Percentiles rank a stretch among this genome's conserved stretches.
phyloP scores from a whole-genome alignment of 2,888 invertebrate species.

The Polymixis lichenea region DNA sequence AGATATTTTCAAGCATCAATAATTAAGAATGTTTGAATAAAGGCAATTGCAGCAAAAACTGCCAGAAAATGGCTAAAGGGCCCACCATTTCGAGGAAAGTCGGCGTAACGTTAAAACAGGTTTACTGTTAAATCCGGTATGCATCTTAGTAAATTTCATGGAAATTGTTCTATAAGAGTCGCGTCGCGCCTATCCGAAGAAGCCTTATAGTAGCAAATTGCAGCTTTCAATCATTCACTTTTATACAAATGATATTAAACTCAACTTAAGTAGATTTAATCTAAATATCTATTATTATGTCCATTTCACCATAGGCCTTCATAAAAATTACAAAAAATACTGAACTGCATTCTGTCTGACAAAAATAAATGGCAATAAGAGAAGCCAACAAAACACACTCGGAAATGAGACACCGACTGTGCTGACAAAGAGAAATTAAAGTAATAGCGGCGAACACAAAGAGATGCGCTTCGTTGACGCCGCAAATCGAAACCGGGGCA shows the following conservation, averaged over 20 bases:
- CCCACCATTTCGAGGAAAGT: too few species aligned
- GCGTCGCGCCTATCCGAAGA: too few species aligned
- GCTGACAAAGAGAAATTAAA: constrained; percentile 71
- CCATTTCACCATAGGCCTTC: background rate
- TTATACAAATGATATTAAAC: background rate
- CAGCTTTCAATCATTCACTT: background rate
- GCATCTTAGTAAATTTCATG: too few species aligned
- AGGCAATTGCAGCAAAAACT: too few species aligned
- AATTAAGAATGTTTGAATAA: too few species aligned
- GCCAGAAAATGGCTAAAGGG: too few species aligned
- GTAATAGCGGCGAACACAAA: constrained; percentile 62
- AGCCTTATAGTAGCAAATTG: too few species aligned
- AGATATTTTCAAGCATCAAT: too few species aligned
- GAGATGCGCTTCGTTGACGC: constrained; percentile 57
- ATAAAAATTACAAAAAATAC: background rate
- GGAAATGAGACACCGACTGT: constrained; percentile 57
- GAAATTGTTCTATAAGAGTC: too few species aligned
- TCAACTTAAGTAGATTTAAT: background rate
- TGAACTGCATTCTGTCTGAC: constrained; percentile 25
- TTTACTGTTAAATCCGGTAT: too few species aligned
- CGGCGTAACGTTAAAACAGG: too few species aligned
- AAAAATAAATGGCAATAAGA: constrained; percentile 46
- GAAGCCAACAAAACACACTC: constrained; percentile 48
- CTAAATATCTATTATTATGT: background rate
- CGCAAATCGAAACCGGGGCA: constrained; percentile 73